Conservation (phyloP, 2,113 vertebrate genomes). For the Ciconia stormi region DNA sequence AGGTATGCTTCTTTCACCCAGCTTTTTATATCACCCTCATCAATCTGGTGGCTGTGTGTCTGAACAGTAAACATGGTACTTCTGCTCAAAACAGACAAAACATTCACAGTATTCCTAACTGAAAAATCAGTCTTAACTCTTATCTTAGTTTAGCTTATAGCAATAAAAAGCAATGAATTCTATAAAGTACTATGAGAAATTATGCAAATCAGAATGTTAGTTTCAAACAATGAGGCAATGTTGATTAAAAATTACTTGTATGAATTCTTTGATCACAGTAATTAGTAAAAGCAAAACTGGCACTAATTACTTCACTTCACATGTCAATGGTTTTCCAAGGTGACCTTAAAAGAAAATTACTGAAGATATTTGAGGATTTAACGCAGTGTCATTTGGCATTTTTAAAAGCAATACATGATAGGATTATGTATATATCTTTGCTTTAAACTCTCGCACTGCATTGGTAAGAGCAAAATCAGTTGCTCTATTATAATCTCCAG, state of each 20-base stretch:
- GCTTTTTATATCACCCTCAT: background rate
- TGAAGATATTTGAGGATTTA: background rate
- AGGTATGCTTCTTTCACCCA: background rate
- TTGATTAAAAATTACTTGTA: background rate
- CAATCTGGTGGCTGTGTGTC: background rate
- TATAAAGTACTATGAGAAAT: background rate
- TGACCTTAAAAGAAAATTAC: background rate
- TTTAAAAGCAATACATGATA: background rate
- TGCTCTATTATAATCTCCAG: background rate
- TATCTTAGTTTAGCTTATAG: background rate
- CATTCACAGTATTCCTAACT: background rate
- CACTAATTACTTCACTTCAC: background rate
- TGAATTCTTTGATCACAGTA: background rate
- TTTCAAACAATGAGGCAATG: background rate
- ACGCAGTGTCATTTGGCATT: background rate
- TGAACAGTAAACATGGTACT: background rate
- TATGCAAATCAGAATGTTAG: background rate
- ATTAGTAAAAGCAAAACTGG: background rate
- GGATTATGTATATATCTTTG: background rate
- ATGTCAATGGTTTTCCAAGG: background rate
- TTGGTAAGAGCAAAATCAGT: background rate
- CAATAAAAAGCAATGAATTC: background rate
- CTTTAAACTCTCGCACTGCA: background rate
- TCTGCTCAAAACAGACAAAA: background rate
- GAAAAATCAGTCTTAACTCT: background rate